phyloP scores from a whole-genome alignment of 2,113 vertebrate species.

The Nesogale talazaci region DNA sequence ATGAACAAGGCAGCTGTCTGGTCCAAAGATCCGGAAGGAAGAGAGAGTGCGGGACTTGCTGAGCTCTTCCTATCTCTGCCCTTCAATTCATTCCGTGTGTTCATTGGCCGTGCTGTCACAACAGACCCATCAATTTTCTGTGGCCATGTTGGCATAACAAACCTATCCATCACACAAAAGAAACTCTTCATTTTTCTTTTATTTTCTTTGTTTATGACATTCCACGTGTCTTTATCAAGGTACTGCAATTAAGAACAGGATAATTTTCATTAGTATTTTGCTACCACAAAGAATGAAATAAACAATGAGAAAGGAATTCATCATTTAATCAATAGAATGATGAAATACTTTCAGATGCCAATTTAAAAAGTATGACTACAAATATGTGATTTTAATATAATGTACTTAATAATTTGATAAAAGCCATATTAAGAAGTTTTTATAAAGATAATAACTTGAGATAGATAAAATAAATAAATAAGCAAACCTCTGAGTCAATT shows the following conservation, averaged over 20 bases:
- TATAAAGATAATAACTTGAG: neutral
- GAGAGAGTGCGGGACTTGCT: no score
- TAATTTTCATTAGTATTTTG: conserved; percentile 31
- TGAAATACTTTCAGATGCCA: conserved; percentile 48
- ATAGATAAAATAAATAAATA: neutral
- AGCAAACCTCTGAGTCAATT: no score
- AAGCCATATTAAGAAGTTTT: neutral
- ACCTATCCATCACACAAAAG: no score
- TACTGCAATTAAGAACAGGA: conserved; percentile 53
- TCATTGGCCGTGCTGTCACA: no score
- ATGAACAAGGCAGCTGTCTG: no score
- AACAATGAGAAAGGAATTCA: neutral
- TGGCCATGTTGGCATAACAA: no score
- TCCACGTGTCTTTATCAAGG: conserved; percentile 12
- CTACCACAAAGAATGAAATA: neutral
- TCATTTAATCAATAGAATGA: conserved; percentile 9
- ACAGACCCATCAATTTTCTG: no score
- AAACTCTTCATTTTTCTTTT: conserved; percentile 45
- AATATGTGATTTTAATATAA: neutral
- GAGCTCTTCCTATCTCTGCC: no score
- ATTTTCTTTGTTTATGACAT: conserved; percentile 55
- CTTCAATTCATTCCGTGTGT: no score
- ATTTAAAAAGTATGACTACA: neutral
- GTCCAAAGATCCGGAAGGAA: no score
- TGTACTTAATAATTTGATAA: neutral